Evolutionary conservation across 2,113 vertebrate genomes (phyloP).

Genomic region (Petroica traversi): DNA sequence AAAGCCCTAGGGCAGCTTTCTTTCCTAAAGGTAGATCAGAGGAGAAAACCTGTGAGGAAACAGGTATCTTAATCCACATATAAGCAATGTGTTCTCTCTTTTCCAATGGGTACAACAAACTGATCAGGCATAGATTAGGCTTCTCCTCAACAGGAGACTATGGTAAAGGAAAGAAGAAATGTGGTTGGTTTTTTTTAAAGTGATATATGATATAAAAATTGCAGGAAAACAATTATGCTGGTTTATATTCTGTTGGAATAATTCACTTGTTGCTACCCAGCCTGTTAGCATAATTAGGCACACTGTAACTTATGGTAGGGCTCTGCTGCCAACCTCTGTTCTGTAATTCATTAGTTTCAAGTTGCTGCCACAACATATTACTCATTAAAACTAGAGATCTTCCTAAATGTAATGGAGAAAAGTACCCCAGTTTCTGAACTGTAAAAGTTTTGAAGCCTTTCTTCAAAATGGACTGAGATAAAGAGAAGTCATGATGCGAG

Average conservation of each 20-base stretch:
- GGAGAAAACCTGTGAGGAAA: not conserved
- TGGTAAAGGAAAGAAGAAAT: not conserved
- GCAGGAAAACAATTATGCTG: slow-evolving; percentile 13
- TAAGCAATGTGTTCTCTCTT: not conserved
- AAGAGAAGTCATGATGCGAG: not conserved
- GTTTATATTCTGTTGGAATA: slow-evolving; percentile 2
- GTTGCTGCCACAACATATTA: not conserved
- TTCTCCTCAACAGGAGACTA: not conserved
- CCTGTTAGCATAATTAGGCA: not conserved
- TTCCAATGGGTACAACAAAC: not conserved
- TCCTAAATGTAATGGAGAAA: not conserved
- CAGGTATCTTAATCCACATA: not conserved
- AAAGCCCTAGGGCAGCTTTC: not conserved
- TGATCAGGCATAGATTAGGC: not conserved
- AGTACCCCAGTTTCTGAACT: not conserved
- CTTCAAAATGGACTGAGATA: not conserved
- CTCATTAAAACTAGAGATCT: not conserved
- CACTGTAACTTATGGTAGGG: not conserved
- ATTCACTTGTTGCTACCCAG: not conserved
- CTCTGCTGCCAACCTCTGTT: not conserved
- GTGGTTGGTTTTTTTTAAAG: not conserved
- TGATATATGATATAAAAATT: slow-evolving; percentile 34
- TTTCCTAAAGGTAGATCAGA: not conserved
- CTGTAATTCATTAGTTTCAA: slow-evolving; percentile 31
- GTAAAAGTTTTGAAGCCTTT: not conserved